These are phyloP conservation scores for Tetramorium simillimum DNA, from an alignment of 1,140 invertebrate genomes.

Conservation along the genomic window DNA sequence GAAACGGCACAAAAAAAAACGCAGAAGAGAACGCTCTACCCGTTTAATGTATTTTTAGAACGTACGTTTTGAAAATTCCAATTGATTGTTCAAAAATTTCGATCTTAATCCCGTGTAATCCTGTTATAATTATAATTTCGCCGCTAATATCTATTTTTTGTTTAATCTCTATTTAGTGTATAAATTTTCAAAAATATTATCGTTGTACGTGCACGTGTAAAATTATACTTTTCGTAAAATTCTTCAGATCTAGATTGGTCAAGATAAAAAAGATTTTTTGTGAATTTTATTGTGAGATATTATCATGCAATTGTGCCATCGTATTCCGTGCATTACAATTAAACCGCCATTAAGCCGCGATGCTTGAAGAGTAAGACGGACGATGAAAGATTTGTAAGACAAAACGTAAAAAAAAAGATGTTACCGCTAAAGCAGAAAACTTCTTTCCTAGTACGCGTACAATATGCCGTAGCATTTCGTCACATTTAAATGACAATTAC, in stretches of 20 bases:
- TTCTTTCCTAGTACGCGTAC: conserved; percentile 52
- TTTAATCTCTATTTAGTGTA: neutral
- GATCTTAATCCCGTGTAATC: neutral
- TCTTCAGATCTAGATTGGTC: neutral
- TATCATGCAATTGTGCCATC: neutral
- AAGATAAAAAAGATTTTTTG: conserved; percentile 15
- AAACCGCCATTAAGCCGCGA: neutral
- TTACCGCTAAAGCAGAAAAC: conserved; percentile 45
- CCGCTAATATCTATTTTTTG: neutral
- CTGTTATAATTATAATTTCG: conserved; percentile 27
- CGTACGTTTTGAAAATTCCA: neutral
- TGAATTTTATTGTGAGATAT: conserved; percentile 26
- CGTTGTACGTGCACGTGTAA: neutral
- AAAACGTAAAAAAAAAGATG: conserved; percentile 31
- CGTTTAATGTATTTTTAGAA: neutral
- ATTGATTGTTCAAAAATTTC: neutral
- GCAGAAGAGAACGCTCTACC: neutral
- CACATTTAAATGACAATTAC: conserved; percentile 56
- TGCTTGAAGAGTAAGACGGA: conserved; percentile 1
- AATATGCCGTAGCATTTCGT: conserved; percentile 54
- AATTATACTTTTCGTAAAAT: conserved; percentile 1
- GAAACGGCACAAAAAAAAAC: conserved; percentile 9
- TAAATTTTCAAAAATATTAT: conserved; percentile 26
- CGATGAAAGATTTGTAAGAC: neutral
- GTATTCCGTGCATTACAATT: conserved; percentile 10